A percentile compares a stretch with the other conserved stretches of the same genome.
Conservation (phyloP, 1,140 invertebrate species). For the Globodera ellingtonae region DNA sequence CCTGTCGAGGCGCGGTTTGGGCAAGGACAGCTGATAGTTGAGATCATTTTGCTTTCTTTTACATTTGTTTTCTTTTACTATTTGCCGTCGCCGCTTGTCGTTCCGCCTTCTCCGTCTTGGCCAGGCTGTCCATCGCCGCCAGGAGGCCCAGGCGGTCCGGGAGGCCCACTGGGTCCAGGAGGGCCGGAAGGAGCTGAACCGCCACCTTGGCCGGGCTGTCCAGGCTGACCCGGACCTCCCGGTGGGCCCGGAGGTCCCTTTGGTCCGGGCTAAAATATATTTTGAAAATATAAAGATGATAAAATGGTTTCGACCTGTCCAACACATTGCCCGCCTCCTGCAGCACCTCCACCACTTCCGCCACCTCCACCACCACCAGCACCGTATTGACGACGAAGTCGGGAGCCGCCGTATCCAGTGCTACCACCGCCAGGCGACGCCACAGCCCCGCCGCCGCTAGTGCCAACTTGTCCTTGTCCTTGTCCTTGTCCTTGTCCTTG, state of each 20-base stretch:
- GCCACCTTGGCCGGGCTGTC: constrained; percentile 10
- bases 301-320: not conserved
- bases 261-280: constrained; percentile 12
- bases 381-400: not conserved
- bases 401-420: not conserved
- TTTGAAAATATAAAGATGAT: not conserved
- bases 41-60: not conserved
- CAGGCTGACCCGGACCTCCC: constrained; percentile 26
- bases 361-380: too few relatives aligned
- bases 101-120: constrained; percentile 16
- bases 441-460: too few relatives aligned
- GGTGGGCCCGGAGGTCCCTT: constrained; percentile 32
- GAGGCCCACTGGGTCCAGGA: not conserved
- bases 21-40: constrained; percentile 29
- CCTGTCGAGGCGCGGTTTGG: constrained; percentile 19
- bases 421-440: too few relatives aligned
- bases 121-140: constrained; percentile 29
- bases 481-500: too few relatives aligned
- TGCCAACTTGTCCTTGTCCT: not conserved
- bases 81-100: constrained; percentile 29
- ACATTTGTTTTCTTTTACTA: not conserved
- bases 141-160: constrained; percentile 30
- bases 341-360: too few relatives aligned
- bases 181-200: constrained; percentile 22
- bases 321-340: not conserved